Base-by-base conservation (phyloP, 2,797 vertebrate genomes). In the Eulemur rubriventer region DNA sequence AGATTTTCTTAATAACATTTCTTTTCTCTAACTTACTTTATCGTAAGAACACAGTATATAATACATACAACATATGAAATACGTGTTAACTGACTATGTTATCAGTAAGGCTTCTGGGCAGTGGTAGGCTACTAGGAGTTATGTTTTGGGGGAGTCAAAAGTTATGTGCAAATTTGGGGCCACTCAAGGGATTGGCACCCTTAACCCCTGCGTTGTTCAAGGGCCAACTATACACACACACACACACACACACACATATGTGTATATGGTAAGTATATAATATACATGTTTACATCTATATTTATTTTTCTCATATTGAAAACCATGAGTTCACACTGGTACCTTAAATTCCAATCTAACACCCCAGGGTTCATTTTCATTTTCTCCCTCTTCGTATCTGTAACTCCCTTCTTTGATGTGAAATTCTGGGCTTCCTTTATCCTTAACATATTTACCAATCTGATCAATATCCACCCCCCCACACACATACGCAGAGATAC, bases 211-310 rank as follows among this genome's bases (percentile, higher is more conserved):
- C 20, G n/a, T 52, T n/a, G 11, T n/a, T 76, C 73, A 52, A 76
- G 73, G 33, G 20, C n/a, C 73, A 76, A 24, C 48, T 22, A 33
- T 30, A 9, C 10, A 55, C 12, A 1, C 7, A 6, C 43, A 78
- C 10, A 17, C 22, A 22, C 22, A 50, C 2, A 14, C 2, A 4
- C 8, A 59, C 5, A 52, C n/a, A 38, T 2, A 1, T 65, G 35
- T 10, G 38, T n/a, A 17, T 2, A 43, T 28, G 35, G 22, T 0
- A 28, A 35, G 14, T 0, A 48, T 2, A 41, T 4, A 63, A 13
- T 4, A 22, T 41, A 7, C 65, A 14, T 43, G 12, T 9, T 17
- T 13, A 9, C 20, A 7, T 14, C 69, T 4, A 0, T 1, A 1
- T 41, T 35, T 46, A 41, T 72, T 43, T 35, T 24, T 81, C 67